Evolutionary conservation across 1,140 invertebrate species (phyloP), one percentile per base, ranked within the genome.

Genomic region (Cydia strobilella): DNA sequence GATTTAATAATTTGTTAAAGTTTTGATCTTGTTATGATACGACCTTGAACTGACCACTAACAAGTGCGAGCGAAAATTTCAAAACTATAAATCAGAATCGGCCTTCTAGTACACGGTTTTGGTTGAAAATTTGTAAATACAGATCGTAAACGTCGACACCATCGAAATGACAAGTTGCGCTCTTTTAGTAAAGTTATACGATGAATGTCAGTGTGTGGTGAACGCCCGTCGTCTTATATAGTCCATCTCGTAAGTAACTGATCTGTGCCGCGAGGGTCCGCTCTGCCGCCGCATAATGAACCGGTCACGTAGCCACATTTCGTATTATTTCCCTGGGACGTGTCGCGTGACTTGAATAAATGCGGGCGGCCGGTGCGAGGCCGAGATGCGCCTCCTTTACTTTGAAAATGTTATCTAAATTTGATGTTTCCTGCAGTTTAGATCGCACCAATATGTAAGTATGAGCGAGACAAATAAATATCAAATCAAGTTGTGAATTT

Each of bases 301-400:
- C 90, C 84, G 88, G 90, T 93, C 92, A 93, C 92, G 92, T 93
- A 90, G 85, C 79, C 86, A 86, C 90, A 93, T 93, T 93, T 92
- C 89, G 89, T 92, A 93, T 93, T 92, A 93, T 93, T 93, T 92
- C 88, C 87, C 85, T 89, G 86, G 88, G 91, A 90, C 86, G 85
- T 80, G 82, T 89, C 86, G 85, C 90, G 90, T 91, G 90, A 91
- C 90, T 83, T 82, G 90, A 92, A 92, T 91, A 90, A 86, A 88
- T 87, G 86, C 84, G 82, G 76, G 79, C 83, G 79, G 81, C 79
- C 81, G 79, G 54, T 71, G 78, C 75, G 79, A 81, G 79, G 80
- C 77, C 82, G 81, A 25, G 79, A 79, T 82, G 79, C 77, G 80
- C 75, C 83, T 80, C 78, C 82, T 15, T 3, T 13, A 45, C 3